Evolutionary conservation across 2,797 vertebrate genomes (phyloP).

Genomic region (Falco biarmicus): DNA sequence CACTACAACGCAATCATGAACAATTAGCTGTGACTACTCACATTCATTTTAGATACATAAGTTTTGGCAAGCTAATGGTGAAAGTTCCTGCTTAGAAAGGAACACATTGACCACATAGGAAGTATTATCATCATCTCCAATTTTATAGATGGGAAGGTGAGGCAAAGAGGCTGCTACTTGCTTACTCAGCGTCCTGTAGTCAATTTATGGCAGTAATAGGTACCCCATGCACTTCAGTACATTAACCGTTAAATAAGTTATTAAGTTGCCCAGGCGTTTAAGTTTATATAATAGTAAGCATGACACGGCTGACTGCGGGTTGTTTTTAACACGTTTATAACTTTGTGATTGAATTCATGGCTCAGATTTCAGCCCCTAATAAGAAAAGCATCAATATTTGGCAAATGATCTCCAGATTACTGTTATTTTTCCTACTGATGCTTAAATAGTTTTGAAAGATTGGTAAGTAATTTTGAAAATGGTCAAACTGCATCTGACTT

Average conservation of each 20-base stretch:
- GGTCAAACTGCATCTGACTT: conserved; percentile 24
- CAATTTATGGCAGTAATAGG: not conserved
- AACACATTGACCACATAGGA: accelerated
- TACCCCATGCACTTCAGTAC: not conserved
- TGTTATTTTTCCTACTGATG: not conserved
- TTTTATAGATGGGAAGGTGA: not conserved
- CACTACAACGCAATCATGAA: not conserved
- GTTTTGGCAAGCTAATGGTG: not conserved
- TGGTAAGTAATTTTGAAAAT: conserved; percentile 29
- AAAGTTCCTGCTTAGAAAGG: not conserved
- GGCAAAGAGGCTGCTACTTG: not conserved
- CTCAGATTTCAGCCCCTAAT: not conserved
- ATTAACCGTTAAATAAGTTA: not conserved
- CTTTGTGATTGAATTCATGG: not conserved
- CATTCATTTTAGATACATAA: not conserved
- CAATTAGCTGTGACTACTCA: not conserved
- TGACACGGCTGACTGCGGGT: not conserved
- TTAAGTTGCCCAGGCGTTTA: not conserved
- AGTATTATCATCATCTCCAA: not conserved
- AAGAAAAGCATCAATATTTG: not conserved
- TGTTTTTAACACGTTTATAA: not conserved
- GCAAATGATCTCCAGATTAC: not conserved
- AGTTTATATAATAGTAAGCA: not conserved
- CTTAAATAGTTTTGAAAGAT: conserved; percentile 33
- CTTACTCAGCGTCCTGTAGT: not conserved